These are phyloP conservation scores for Ectemnius cavifrons DNA, from an alignment of 2,888 invertebrate species.

Conservation along the genomic window DNA sequence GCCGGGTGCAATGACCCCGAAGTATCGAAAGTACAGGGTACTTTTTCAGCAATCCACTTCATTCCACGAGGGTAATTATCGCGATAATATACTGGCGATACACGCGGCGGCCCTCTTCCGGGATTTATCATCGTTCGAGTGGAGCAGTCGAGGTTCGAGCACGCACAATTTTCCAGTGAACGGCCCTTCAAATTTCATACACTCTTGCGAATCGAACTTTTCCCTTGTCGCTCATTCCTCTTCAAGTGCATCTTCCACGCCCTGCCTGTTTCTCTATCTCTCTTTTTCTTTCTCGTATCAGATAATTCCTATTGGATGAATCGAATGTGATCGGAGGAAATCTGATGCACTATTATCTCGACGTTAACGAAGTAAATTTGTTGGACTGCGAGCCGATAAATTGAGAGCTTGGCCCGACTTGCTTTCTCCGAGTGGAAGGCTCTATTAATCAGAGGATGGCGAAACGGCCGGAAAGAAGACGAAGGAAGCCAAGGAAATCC, in stretches of 20 bases:
- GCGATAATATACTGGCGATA: conserved; percentile 25
- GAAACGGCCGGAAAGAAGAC: not conserved
- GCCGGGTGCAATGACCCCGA: conserved; percentile 23
- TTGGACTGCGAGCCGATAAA: conserved; percentile 4
- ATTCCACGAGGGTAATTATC: conserved; percentile 38
- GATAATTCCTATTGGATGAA: too few species aligned
- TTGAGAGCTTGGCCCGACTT: not conserved
- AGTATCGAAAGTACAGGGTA: conserved; percentile 30
- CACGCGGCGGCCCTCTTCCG: conserved; percentile 17
- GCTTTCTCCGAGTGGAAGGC: conserved; percentile 6
- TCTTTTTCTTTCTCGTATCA: too few species aligned
- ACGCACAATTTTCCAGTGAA: conserved; percentile 50
- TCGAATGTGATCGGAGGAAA: too few species aligned
- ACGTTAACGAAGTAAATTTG: not conserved
- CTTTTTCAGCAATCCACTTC: conserved; percentile 24
- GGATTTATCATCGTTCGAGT: conserved; percentile 42
- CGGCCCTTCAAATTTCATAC: conserved; percentile 23
- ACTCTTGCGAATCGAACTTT: conserved; percentile 32
- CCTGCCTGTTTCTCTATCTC: not conserved
- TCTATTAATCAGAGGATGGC: conserved; percentile 21
- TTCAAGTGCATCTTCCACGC: conserved; percentile 10
- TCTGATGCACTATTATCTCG: too few species aligned
- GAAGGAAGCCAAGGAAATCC: conserved; percentile 1
- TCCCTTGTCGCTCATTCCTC: not conserved
- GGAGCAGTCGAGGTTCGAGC: conserved; percentile 26